These are phyloP conservation scores for Potorous gilbertii DNA, from an alignment of 2,797 vertebrate species.

Conservation along the genomic window DNA sequence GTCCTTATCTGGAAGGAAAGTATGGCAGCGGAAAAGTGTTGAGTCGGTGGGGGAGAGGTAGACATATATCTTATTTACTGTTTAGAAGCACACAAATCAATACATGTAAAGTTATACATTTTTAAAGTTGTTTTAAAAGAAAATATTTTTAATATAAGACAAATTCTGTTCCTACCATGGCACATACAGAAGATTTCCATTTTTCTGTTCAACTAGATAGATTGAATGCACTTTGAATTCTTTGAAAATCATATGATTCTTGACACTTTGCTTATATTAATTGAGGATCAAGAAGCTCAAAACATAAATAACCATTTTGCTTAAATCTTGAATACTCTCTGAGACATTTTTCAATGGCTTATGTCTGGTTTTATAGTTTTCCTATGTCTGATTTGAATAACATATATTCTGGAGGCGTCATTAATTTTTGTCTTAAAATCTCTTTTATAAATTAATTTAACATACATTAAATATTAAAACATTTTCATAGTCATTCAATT, in stretches of 20 bases:
- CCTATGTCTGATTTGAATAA: background rate
- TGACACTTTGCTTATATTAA: background rate
- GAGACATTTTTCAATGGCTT: background rate
- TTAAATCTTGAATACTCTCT: background rate
- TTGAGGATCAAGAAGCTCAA: background rate
- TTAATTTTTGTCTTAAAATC: background rate
- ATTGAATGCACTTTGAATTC: background rate
- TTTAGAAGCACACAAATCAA: background rate
- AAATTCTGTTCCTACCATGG: background rate
- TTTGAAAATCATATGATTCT: slow-evolving; percentile 14
- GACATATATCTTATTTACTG: background rate
- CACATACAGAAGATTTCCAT: background rate
- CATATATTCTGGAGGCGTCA: background rate
- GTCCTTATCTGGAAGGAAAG: background rate
- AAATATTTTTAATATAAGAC: background rate
- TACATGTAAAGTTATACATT: slow-evolving; percentile 3
- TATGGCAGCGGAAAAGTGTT: background rate
- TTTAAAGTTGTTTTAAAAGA: background rate
- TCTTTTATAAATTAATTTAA: slow-evolving; percentile 9
- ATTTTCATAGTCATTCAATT: background rate
- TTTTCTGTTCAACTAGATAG: slow-evolving; percentile 7
- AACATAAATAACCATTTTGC: background rate
- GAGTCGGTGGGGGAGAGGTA: accelerated
- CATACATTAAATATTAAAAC: background rate
- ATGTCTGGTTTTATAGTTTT: background rate